These are phyloP conservation scores for Drosophila paracracens DNA, from an alignment of 2,888 invertebrate genomes.

Conservation along the genomic window DNA sequence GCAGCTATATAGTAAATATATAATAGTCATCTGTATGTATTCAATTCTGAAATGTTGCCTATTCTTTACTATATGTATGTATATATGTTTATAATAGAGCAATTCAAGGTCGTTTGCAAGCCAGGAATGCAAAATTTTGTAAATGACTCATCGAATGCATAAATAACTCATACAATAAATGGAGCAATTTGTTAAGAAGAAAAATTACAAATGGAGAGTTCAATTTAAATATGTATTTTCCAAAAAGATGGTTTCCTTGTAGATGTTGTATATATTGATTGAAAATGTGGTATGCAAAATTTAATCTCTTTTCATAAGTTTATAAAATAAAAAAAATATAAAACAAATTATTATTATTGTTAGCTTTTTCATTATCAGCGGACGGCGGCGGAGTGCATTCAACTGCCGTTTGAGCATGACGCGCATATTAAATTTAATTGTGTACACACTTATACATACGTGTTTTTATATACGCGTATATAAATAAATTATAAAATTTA, in stretches of 20 bases:
- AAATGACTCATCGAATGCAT: conserved; percentile 39
- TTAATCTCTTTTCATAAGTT: conserved; percentile 22
- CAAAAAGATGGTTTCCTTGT: background rate
- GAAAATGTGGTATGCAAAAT: conserved; percentile 4
- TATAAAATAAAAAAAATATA: background rate
- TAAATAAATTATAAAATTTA: conserved; percentile 31
- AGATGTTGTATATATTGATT: background rate
- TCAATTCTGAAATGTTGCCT: conserved; percentile 8
- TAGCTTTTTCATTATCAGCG: conserved; percentile 54
- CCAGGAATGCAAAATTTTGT: conserved; percentile 13
- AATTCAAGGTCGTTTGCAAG: conserved; percentile 57
- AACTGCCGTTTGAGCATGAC: conserved; percentile 64
- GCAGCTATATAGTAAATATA: background rate
- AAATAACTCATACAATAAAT: background rate
- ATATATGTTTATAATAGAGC: conserved; percentile 20
- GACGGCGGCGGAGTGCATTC: conserved; percentile 66
- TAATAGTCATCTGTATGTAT: conserved; percentile 20
- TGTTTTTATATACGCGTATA: background rate
- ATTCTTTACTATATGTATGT: conserved; percentile 9
- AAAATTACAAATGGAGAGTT: background rate
- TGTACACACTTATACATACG: conserved; percentile 12
- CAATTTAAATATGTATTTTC: background rate
- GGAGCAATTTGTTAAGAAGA: conserved; percentile 1
- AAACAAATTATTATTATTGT: conserved; percentile 6
- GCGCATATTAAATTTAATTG: conserved; percentile 36